phyloP scores from a whole-genome alignment of 1,140 invertebrate species.

The Ceratina japonica region DNA sequence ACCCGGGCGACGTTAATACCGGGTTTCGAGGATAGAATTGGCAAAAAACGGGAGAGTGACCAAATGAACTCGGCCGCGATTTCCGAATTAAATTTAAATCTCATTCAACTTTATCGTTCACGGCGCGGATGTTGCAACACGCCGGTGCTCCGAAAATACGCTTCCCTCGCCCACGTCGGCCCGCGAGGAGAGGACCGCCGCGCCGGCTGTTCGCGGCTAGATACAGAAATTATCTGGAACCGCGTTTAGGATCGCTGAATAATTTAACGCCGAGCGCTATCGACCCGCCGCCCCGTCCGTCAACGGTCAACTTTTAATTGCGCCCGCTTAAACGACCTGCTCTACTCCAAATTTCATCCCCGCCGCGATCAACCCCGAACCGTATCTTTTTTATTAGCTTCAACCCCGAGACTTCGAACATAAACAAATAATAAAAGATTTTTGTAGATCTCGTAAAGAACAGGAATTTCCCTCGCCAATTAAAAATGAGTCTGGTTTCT shows the following conservation, averaged over 20 bases:
- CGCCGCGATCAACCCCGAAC: too few relatives aligned
- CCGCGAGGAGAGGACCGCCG: constrained; percentile 10
- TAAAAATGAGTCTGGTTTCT: too few relatives aligned
- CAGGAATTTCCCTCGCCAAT: too few relatives aligned
- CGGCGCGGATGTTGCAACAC: constrained; percentile 29
- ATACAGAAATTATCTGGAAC: constrained; percentile 28
- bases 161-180: constrained; percentile 18
- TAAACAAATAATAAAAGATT: too few relatives aligned
- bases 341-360: not conserved
- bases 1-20: not conserved
- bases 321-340: not conserved
- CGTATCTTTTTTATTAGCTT: too few relatives aligned
- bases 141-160: constrained; percentile 38
- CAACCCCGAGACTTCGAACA: too few relatives aligned
- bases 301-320: constrained; percentile 22
- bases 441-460: too few relatives aligned
- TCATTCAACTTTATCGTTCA: constrained; percentile 45
- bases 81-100: constrained; percentile 43
- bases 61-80: constrained; percentile 29
- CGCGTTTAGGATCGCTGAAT: constrained; percentile 19
- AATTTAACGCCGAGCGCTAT: constrained; percentile 10
- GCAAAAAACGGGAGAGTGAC: constrained; percentile 2
- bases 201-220: constrained; percentile 15
- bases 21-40: not conserved
- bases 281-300: not conserved